phyloP scores from a whole-genome alignment of 2,888 invertebrate genomes.

The Coelogynopora nodosa region DNA sequence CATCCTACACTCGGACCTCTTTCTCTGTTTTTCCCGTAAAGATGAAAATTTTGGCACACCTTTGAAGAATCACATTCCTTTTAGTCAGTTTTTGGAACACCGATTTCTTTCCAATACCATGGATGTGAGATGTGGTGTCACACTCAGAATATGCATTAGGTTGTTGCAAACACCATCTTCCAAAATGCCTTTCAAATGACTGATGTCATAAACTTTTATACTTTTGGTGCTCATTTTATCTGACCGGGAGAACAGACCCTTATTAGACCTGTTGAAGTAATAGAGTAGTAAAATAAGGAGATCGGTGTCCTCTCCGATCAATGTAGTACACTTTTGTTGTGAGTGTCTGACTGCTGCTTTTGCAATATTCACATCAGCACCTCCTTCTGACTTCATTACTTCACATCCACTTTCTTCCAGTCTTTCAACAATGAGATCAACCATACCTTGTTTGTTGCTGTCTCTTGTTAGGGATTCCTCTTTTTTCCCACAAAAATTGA shows the following conservation, averaged over 20 bases:
- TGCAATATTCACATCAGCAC: slow-evolving; percentile 2
- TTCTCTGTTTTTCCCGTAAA: not conserved
- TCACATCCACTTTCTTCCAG: slow-evolving; percentile 39
- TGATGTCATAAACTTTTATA: not conserved
- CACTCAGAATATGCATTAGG: slow-evolving; percentile 12
- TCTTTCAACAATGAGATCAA: slow-evolving; percentile 43
- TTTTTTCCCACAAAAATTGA: slow-evolving; percentile 45
- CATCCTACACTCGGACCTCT: not conserved
- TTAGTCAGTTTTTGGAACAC: not conserved
- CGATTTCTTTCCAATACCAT: slow-evolving; percentile 27
- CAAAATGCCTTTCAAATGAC: not conserved
- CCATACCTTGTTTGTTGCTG: slow-evolving; percentile 46
- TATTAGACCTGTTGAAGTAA: not conserved
- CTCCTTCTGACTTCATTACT: slow-evolving; percentile 33
- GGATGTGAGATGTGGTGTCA: not conserved
- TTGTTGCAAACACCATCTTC: not conserved
- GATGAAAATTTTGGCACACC: not conserved
- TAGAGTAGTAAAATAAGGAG: not conserved
- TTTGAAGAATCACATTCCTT: not conserved
- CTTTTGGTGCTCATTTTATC: slow-evolving; percentile 5
- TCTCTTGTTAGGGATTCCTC: slow-evolving; percentile 33
- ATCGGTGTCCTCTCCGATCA: slow-evolving; percentile 30
- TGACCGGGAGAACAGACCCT: not conserved
- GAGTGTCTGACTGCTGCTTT: not conserved
- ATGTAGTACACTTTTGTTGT: not conserved